Conservation (phyloP, 2,113 vertebrate genomes). For the Chaetura pelagica region DNA sequence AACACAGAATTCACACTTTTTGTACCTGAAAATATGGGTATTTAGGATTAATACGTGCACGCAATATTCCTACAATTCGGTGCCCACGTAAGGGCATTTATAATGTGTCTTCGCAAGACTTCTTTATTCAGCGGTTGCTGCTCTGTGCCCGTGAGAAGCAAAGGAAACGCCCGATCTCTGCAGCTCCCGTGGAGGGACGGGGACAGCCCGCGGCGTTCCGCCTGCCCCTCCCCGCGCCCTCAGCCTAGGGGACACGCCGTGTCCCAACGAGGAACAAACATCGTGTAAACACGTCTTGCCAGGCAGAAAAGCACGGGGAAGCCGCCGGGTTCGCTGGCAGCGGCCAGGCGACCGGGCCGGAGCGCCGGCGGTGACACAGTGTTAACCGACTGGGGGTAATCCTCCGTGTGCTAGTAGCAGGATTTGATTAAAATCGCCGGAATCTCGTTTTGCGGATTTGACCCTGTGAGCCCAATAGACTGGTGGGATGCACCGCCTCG, state of each 20-base stretch:
- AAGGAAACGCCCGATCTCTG: not conserved
- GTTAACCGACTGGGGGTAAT: not conserved
- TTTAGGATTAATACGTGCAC: not conserved
- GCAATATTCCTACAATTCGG: not conserved
- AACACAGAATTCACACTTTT: not conserved
- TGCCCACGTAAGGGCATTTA: not conserved
- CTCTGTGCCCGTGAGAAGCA: not conserved
- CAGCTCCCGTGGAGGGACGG: rapidly evolving
- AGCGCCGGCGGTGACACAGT: rapidly evolving
- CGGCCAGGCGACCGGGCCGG: not conserved
- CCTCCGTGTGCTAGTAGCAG: no score
- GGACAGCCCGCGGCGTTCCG: rapidly evolving
- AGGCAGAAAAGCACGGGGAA: rapidly evolving
- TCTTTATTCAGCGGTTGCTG: not conserved
- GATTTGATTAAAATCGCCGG: rapidly evolving
- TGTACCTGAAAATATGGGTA: not conserved
- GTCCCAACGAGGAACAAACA: not conserved
- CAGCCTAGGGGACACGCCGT: not conserved
- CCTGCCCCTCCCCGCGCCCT: not conserved
- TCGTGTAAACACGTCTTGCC: rapidly evolving
- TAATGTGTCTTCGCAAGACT: not conserved
- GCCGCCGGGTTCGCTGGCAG: not conserved
- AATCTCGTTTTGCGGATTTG: not conserved
- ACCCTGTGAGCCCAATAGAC: rapidly evolving
- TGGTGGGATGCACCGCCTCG: rapidly evolving